phyloP scores from a whole-genome alignment of 2,888 invertebrate genomes.

The Falcaria lacertinaria region DNA sequence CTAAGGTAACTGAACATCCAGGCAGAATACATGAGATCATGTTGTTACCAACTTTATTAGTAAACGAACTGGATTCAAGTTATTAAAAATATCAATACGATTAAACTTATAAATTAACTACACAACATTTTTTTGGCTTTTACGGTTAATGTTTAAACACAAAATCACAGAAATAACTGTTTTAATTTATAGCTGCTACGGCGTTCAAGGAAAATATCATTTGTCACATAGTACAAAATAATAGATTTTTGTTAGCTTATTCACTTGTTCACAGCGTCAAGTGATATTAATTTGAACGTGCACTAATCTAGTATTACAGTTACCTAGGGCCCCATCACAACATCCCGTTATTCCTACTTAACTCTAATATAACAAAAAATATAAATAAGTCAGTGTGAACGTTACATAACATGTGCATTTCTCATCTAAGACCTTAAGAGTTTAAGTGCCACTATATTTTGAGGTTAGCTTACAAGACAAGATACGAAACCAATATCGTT shows the following conservation, averaged over 20 bases:
- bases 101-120: conserved; percentile 32
- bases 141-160: conserved; percentile 47
- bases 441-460: conserved; percentile 51
- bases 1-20: conserved; percentile 74
- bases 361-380: conserved; percentile 71
- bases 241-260: too few species aligned
- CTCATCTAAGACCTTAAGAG: conserved; percentile 55
- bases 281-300: conserved; percentile 20
- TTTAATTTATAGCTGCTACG: conserved; percentile 42
- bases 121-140: conserved; percentile 11
- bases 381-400: conserved; percentile 73
- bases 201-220: conserved; percentile 14
- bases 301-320: conserved; percentile 14
- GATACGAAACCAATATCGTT: conserved; percentile 23
- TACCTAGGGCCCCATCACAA: conserved; percentile 48
- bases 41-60: conserved; percentile 40
- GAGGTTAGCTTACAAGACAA: conserved; percentile 41
- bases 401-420: conserved; percentile 75
- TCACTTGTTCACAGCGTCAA: conserved; percentile 12
- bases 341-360: conserved; percentile 52
- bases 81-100: conserved; percentile 26
- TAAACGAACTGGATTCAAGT: conserved; percentile 30
- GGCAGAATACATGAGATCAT: conserved; percentile 72
- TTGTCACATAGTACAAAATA: too few species aligned
- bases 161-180: conserved; percentile 68